Conservation (phyloP, 1,140 invertebrate species). For the Drosophila neocordata region DNA sequence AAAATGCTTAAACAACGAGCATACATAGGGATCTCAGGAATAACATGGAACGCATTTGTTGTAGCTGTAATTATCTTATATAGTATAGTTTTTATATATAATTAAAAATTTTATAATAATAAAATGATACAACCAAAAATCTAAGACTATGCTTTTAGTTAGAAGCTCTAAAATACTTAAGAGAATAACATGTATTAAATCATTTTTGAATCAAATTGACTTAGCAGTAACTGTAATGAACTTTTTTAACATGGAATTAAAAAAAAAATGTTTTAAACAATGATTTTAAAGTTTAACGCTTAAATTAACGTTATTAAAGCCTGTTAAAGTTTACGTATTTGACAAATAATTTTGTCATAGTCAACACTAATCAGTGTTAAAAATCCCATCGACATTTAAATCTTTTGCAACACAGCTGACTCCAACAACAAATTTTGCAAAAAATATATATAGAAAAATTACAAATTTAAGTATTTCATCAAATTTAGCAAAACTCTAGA, state of each 20-base stretch:
- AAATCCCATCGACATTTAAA: background rate
- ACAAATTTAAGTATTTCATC: constrained; percentile 36
- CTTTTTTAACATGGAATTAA: too few species aligned
- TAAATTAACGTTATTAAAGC: background rate
- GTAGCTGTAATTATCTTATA: constrained; percentile 32
- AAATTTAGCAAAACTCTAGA: background rate
- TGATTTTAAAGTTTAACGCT: too few species aligned
- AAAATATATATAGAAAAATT: constrained; percentile 22
- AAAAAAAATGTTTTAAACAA: too few species aligned
- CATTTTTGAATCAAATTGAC: too few species aligned
- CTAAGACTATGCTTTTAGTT: too few species aligned
- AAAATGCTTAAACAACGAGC: constrained; percentile 39
- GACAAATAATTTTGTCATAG: background rate
- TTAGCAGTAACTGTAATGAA: too few species aligned
- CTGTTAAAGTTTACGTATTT: background rate
- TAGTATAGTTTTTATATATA: constrained; percentile 15
- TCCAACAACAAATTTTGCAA: constrained; percentile 20
- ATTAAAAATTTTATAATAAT: constrained; percentile 23
- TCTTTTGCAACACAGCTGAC: constrained; percentile 4
- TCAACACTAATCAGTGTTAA: background rate
- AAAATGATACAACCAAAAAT: constrained; percentile 24
- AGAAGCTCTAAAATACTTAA: too few species aligned
- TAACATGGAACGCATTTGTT: constrained; percentile 42
- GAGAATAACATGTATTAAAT: too few species aligned
- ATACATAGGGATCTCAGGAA: constrained; percentile 26